phyloP scores from a whole-genome alignment of 2,113 vertebrate genomes.

The Tapirus terrestris region DNA sequence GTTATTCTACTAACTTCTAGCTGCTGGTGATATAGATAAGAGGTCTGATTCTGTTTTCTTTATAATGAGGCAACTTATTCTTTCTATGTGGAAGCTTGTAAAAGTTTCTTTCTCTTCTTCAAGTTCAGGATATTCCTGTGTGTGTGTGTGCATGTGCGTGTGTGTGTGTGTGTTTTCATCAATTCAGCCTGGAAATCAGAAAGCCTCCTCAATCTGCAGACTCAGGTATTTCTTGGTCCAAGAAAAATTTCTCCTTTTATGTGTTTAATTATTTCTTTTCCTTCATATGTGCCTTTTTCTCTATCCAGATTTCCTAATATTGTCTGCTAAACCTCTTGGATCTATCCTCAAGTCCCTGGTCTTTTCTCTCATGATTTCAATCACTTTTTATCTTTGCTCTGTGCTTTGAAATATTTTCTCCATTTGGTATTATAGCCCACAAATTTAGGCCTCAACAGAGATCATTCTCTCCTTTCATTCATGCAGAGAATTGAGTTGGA shows the following conservation, averaged over 20 bases:
- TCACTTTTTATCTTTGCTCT: conserved; percentile 9
- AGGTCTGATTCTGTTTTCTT: neutral
- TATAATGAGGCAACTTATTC: neutral
- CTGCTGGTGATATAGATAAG: neutral
- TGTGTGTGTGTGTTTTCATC: neutral
- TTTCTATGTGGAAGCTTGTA: neutral
- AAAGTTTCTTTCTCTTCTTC: neutral
- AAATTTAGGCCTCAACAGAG: neutral
- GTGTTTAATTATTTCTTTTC: neutral
- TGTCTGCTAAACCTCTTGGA: neutral
- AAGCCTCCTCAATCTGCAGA: neutral
- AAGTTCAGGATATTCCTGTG: neutral
- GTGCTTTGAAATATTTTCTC: conserved; percentile 32
- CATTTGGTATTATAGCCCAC: neutral
- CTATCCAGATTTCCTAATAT: neutral
- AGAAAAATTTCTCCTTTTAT: neutral
- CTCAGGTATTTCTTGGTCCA: neutral
- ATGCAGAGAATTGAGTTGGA: conserved; percentile 11
- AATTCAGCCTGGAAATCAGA: neutral
- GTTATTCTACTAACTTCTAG: neutral
- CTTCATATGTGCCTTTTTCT: neutral
- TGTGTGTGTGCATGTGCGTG: neutral
- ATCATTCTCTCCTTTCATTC: neutral
- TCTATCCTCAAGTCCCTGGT: neutral
- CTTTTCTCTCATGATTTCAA: neutral